A percentile compares a stretch with the other conserved stretches of the same genome.
Evolutionary conservation across 1,140 invertebrate genomes (phyloP).

Genomic region (Papilio polyxenes): DNA sequence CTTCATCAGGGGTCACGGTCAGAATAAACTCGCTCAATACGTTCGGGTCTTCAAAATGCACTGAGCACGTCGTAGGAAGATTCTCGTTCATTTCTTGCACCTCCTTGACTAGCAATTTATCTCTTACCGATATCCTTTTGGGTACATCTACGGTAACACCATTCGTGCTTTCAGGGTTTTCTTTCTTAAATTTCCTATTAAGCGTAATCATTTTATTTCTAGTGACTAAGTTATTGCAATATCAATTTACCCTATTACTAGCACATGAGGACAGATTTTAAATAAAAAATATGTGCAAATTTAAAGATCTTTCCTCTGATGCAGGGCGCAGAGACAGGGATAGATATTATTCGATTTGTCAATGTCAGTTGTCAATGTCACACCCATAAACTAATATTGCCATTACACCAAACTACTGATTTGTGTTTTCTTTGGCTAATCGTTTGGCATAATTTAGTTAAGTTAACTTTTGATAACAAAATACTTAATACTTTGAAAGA

Average conservation of each 20-base stretch:
- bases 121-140: constrained; percentile 89
- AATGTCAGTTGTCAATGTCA: constrained; percentile 30
- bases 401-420: neutral
- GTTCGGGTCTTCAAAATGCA: constrained; percentile 91
- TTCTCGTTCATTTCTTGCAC: constrained; percentile 95
- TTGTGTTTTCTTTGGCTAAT: too few species aligned
- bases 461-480: too few species aligned
- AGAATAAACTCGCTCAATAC: constrained; percentile 90
- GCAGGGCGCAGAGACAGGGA: neutral
- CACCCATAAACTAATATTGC: neutral
- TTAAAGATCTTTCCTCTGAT: constrained; percentile 29
- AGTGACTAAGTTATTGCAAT: constrained; percentile 20
- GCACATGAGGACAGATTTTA: constrained; percentile 17
- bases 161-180: constrained; percentile 72
- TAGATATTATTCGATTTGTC: constrained; percentile 29
- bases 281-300: neutral
- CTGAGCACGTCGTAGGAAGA: constrained; percentile 89
- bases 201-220: constrained; percentile 86
- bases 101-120: constrained; percentile 92
- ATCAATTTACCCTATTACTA: constrained; percentile 17
- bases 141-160: constrained; percentile 64
- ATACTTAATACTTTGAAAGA: neutral
- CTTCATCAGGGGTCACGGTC: constrained; percentile 91
- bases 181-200: constrained; percentile 89
- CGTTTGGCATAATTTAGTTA: too few species aligned